Percentiles rank a stretch among this genome's conserved stretches.
Conservation (phyloP, 2,888 invertebrate species). For the Lithophane leautieri region DNA sequence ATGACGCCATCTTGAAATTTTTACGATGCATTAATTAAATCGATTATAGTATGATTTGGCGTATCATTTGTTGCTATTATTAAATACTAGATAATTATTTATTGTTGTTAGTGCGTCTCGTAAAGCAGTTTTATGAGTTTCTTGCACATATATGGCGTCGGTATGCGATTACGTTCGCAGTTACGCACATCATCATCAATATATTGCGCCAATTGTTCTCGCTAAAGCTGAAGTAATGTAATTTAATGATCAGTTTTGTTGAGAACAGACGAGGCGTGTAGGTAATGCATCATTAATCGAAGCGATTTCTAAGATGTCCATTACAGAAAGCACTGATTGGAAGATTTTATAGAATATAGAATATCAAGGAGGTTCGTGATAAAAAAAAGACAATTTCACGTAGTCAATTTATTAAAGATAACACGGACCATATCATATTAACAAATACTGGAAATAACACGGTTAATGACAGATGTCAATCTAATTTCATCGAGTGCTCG, state of each 20-base stretch:
- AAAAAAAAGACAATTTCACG: not conserved
- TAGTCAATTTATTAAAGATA: constrained; percentile 37
- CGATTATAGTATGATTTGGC: constrained; percentile 44
- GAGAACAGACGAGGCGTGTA: constrained; percentile 6
- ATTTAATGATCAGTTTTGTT: constrained; percentile 31
- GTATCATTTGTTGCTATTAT: constrained; percentile 57
- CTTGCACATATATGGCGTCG: constrained; percentile 50
- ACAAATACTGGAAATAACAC: constrained; percentile 52
- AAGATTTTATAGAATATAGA: not conserved
- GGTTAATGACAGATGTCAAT: constrained; percentile 75
- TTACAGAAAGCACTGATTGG: not conserved
- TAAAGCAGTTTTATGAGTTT: constrained; percentile 55
- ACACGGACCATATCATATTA: constrained; percentile 28
- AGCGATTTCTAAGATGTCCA: constrained; percentile 34
- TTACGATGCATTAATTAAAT: constrained; percentile 51
- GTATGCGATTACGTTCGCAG: constrained; percentile 46
- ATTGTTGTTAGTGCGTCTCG: constrained; percentile 46
- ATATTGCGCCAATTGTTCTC: constrained; percentile 47
- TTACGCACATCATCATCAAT: constrained; percentile 50
- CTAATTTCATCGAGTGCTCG: constrained; percentile 78
- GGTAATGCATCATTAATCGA: constrained; percentile 10
- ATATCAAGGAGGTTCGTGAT: not conserved
- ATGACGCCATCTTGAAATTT: constrained; percentile 56
- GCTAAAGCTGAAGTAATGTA: constrained; percentile 28
- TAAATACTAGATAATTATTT: constrained; percentile 61